Evolutionary conservation across 2,888 invertebrate genomes (phyloP).

Genomic region (Meganola albula): DNA sequence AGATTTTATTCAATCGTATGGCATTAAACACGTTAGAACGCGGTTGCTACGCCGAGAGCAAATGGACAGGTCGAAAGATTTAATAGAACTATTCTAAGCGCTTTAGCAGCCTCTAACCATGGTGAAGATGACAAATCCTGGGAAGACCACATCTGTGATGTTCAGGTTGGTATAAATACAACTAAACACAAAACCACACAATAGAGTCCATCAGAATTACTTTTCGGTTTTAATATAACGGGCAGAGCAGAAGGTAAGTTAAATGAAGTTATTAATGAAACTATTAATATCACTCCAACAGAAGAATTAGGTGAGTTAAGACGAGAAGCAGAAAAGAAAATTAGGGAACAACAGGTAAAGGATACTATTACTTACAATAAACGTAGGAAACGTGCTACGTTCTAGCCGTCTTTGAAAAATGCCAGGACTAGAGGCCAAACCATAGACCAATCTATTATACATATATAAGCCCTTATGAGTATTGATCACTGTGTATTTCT

Average conservation of each 20-base stretch:
- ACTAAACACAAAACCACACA: slow-evolving; percentile 1
- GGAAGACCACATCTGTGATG: background rate
- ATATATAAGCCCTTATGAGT: no score
- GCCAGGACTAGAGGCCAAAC: no score
- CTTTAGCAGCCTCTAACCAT: background rate
- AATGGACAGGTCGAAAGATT: background rate
- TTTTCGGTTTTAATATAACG: slow-evolving; percentile 1
- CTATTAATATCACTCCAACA: background rate
- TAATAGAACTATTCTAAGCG: background rate
- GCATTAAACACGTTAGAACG: background rate
- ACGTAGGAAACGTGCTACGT: no score
- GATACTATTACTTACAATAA: no score
- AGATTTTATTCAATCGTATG: background rate
- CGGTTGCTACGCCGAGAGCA: background rate
- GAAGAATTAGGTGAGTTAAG: background rate
- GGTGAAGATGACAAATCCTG: background rate
- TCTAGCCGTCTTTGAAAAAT: no score
- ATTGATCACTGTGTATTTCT: no score
- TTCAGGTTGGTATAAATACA: slow-evolving; percentile 1
- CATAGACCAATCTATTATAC: no score
- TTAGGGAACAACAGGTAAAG: no score
- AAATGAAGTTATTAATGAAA: background rate
- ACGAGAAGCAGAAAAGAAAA: background rate
- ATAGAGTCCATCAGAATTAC: slow-evolving; percentile 1
- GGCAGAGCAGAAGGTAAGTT: background rate